Percentiles rank a stretch among this genome's conserved stretches.
These are phyloP conservation scores for Labeo calbasu DNA, from an alignment of 2,797 vertebrate species.

Conservation along the genomic window DNA sequence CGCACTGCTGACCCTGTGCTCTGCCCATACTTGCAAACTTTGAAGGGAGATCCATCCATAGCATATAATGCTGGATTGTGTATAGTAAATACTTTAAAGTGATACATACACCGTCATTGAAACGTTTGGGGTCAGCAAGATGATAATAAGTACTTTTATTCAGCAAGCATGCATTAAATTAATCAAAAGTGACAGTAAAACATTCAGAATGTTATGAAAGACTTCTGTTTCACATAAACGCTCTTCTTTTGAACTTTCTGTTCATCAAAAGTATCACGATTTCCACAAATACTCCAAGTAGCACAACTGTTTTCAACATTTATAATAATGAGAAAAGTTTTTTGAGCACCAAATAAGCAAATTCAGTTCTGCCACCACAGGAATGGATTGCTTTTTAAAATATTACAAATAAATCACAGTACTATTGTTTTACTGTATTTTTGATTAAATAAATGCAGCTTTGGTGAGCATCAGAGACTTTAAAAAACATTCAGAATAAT, in stretches of 20 bases:
- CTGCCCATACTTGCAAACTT: constrained; percentile 21
- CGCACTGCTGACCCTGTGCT: constrained; percentile 43
- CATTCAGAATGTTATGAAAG: background rate
- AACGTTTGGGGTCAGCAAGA: background rate
- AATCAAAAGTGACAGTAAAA: background rate
- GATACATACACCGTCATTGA: background rate
- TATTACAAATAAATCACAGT: background rate
- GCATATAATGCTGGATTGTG: background rate
- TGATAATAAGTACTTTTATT: background rate
- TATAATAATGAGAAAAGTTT: background rate
- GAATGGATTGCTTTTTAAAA: background rate
- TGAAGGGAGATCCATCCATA: background rate
- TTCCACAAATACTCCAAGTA: background rate
- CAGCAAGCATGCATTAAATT: background rate
- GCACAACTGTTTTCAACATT: background rate
- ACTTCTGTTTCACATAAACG: background rate
- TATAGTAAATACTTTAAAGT: background rate
- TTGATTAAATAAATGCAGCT: background rate
- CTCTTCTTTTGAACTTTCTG: background rate
- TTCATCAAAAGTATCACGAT: background rate
- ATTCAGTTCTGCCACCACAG: background rate
- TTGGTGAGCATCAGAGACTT: background rate
- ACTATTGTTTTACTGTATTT: background rate
- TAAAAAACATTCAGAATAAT: background rate
- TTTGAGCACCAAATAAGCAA: background rate